Evolutionary conservation across 2,888 invertebrate species (phyloP).

Genomic region (Sussaba pulchella): DNA sequence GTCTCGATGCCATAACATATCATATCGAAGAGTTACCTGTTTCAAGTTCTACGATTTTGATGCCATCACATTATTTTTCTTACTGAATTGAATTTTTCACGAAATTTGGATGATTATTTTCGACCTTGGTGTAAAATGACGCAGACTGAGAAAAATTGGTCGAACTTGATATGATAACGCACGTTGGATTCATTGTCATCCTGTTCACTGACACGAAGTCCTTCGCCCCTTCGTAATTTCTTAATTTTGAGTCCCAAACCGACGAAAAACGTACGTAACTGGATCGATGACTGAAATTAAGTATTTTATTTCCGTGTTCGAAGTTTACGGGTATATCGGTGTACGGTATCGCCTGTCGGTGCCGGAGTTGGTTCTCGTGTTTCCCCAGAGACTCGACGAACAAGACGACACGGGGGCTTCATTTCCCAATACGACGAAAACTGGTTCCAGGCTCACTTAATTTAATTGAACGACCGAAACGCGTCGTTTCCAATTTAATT

Average conservation of each 20-base stretch:
- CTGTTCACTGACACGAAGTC: too few relatives aligned
- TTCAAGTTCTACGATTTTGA: too few relatives aligned
- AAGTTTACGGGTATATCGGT: slow-evolving; percentile 25
- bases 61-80: too few relatives aligned
- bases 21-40: too few relatives aligned
- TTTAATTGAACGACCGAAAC: slow-evolving; percentile 71
- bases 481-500: slow-evolving; percentile 70
- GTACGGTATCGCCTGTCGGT: slow-evolving; percentile 20
- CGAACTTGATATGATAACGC: too few relatives aligned
- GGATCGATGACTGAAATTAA: slow-evolving; percentile 53
- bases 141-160: too few relatives aligned
- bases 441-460: slow-evolving; percentile 69
- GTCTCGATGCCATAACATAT: not conserved
- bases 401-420: slow-evolving; percentile 56
- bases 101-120: too few relatives aligned
- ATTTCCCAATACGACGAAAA: slow-evolving; percentile 59
- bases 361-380: slow-evolving; percentile 36
- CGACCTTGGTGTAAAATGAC: too few relatives aligned
- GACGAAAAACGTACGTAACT: not conserved
- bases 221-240: not conserved
- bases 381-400: slow-evolving; percentile 25
- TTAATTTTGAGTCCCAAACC: too few relatives aligned
- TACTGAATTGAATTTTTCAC: too few relatives aligned
- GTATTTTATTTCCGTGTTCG: slow-evolving; percentile 40
- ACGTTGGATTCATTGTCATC: too few relatives aligned